Conservation (phyloP, 2,113 vertebrate species). For the Nymphicus hollandicus region DNA sequence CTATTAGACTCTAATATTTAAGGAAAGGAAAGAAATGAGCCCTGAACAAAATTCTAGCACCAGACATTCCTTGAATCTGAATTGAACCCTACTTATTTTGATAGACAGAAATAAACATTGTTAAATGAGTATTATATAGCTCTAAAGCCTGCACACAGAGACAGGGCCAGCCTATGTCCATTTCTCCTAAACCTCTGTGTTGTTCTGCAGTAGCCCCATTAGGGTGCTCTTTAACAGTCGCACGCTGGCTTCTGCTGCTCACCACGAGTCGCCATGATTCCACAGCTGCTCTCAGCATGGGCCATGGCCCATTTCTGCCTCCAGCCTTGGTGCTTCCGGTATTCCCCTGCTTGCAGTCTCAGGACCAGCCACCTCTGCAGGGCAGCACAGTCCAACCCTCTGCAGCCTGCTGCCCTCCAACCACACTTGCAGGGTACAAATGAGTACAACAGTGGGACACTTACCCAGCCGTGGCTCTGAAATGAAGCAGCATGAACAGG, state of each 20-base stretch:
- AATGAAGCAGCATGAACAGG: background rate
- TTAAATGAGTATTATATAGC: background rate
- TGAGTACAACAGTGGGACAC: accelerated
- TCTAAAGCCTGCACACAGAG: background rate
- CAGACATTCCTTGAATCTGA: background rate
- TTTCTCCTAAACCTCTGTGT: background rate
- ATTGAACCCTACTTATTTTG: background rate
- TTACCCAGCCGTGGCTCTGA: too few relatives aligned
- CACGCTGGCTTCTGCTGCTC: accelerated
- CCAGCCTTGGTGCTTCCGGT: background rate
- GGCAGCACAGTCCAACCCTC: too few relatives aligned
- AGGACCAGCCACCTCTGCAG: background rate
- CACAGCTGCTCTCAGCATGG: accelerated
- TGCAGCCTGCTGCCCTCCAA: background rate
- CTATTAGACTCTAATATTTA: conserved; percentile 14
- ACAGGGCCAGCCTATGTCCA: background rate
- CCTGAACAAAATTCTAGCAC: background rate
- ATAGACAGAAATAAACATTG: background rate
- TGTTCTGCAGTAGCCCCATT: accelerated
- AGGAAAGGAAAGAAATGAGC: background rate
- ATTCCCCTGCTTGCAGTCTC: too few relatives aligned
- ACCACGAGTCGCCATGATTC: accelerated
- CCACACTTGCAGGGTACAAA: accelerated
- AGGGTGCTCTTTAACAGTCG: background rate
- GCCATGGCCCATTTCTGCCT: background rate